phyloP scores from a whole-genome alignment of 1,140 invertebrate species.

The Nephotettix cincticeps region DNA sequence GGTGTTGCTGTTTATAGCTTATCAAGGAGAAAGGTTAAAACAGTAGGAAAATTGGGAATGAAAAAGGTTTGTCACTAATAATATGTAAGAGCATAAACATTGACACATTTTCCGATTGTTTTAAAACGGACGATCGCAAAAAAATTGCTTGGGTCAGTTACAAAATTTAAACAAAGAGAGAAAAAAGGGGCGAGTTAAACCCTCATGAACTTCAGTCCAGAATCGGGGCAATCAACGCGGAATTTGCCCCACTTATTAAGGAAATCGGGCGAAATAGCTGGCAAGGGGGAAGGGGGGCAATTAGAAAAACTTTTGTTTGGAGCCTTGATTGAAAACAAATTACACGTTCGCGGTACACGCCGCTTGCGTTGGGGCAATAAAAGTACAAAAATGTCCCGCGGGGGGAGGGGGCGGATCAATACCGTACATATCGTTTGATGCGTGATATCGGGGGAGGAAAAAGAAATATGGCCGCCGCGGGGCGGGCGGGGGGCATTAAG shows the following conservation, averaged over 20 bases:
- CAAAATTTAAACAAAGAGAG: no score
- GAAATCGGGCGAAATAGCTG: background rate
- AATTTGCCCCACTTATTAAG: conserved; percentile 8
- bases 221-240: background rate
- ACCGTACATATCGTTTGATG: conserved; percentile 17
- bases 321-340: background rate
- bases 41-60: no score
- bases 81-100: no score
- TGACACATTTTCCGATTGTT: no score
- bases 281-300: background rate
- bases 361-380: background rate
- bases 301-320: background rate
- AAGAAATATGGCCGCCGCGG: conserved; percentile 23
- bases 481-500: background rate
- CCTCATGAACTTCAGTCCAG: no score
- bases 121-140: no score
- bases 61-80: no score
- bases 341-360: background rate
- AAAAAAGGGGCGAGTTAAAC: no score
- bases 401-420: conserved; percentile 5
- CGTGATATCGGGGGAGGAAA: conserved; percentile 20
- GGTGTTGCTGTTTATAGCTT: no score
- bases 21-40: no score
- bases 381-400: background rate
- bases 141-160: no score